A percentile compares a stretch with the other conserved stretches of the same genome.
phyloP scores from a whole-genome alignment of 1,140 invertebrate species.

The Megalopta genalis region DNA sequence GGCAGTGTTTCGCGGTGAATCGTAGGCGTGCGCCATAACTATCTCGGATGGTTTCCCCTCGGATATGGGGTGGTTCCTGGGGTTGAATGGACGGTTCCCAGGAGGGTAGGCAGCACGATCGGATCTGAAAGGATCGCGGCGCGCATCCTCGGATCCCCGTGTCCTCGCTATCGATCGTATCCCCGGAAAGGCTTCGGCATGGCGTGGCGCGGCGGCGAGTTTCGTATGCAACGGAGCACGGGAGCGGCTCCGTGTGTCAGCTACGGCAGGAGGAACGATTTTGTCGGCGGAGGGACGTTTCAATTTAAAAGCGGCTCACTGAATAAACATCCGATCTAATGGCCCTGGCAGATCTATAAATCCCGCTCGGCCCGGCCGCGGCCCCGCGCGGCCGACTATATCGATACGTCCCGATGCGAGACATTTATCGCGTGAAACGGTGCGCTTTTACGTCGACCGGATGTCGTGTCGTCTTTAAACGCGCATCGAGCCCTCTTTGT shows the following conservation, averaged over 20 bases:
- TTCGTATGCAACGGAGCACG: conserved; percentile 38
- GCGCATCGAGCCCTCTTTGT: not conserved
- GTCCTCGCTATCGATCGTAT: conserved; percentile 33
- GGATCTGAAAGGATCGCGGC: not conserved
- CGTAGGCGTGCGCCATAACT: too few species aligned
- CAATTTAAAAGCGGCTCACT: conserved; percentile 69
- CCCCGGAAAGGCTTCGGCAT: not conserved
- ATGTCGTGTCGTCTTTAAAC: conserved; percentile 19
- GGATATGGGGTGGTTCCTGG: not conserved
- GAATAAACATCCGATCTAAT: conserved; percentile 72
- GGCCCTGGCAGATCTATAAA: conserved; percentile 67
- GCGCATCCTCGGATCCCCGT: too few species aligned
- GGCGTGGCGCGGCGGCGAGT: conserved; percentile 17
- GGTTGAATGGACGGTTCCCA: not conserved
- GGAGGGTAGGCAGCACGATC: not conserved
- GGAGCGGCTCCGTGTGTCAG: conserved; percentile 40
- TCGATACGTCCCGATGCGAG: conserved; percentile 32
- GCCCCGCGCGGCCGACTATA: conserved; percentile 30
- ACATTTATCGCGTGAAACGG: conserved; percentile 44
- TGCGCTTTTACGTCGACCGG: conserved; percentile 24
- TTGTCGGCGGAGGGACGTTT: conserved; percentile 63
- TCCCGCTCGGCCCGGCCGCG: conserved; percentile 36
- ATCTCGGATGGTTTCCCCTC: not conserved
- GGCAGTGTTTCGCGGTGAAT: too few species aligned
- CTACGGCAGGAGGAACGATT: conserved; percentile 18